Evolutionary conservation across 2,888 invertebrate species (phyloP), one percentile per base, ranked within the genome.

Genomic region (Drosophila kanekoi): DNA sequence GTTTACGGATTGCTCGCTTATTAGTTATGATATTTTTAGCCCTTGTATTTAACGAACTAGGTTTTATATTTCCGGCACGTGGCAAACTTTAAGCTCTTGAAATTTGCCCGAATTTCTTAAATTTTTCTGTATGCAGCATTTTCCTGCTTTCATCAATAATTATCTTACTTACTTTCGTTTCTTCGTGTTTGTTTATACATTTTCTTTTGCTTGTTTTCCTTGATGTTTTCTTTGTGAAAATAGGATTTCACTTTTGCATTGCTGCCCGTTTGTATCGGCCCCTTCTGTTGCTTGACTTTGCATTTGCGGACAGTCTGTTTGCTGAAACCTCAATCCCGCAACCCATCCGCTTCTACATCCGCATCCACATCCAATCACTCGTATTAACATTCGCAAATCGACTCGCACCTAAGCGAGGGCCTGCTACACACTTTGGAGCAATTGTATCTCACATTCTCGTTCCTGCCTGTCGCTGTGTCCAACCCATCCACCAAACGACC

Each of bases 361-460:
- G 40, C 28, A 23, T 33, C n/a, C 4, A 4, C 5, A 23, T 23
- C 2, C 8, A 8, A 28, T 28, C 28, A 4, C 13, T 23, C 35
- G 60, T 23, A 48, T 33, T 41, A 33, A 14, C 28, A 61, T 43
- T 43, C 23, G 20, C 33, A 32, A 33, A 40, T 13, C 14, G 32
- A 41, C 35, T 35, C 41, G 41, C 32, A n/a, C 51, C 48, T 13
- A 10, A 32, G 18, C 23, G 18, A 8, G n/a, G 9, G 8, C 16
- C 6, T 51, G 49, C 1, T 14, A 37, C 49, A 45, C 32, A 40
- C 10, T 67, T 53, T 49, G 60, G 57, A 57, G 35, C 52, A 73
- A 68, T 58, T 72, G 68, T 62, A 51, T 33, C 43, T 61, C 53
- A 14, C 40, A 52, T 23, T 32, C 28, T 14, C n/a, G 11, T n/a